Evolutionary conservation across 2,797 vertebrate species (phyloP), one percentile per base, ranked within the genome.

Genomic region (Ptychobarbus kaznakovi): DNA sequence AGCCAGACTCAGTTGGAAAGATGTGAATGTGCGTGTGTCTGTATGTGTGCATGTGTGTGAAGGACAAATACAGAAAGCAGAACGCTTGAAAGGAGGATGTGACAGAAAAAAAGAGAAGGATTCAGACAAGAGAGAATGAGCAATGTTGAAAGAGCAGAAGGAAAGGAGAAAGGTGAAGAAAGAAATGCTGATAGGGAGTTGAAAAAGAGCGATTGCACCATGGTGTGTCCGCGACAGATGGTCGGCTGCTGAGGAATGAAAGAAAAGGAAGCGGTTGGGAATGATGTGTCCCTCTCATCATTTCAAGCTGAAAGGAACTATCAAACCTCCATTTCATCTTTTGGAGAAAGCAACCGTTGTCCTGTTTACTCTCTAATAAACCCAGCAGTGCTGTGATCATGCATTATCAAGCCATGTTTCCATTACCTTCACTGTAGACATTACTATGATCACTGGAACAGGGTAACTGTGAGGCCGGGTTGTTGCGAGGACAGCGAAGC

Each of bases 371-470:
- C 44, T 38, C 75, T 56, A 53, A 83, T 79, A 83, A 73, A 61
- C 32, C 66, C 42, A 53, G 56, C 13, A 25, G 49, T 32, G 35
- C 74, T 69, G 82, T 84, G 74, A 84, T 84, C 66, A 58, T 69
- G 69, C 25, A 35, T 44, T 40, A 40, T 42, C 61, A 76, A 58
- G 16, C 18, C n/a, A 20, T 58, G 49, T 83, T 77, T 66, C 58
- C 12, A 83, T 76, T 49, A 82, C 72, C 32, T 68, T 77, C 73
- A 68, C 35, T 68, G n/a, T 15, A 77, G 82, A 81, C 46, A 38
- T 51, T 56, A 69, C 82, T 78, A 53, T 84, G 49, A 78, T 84
- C 63, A 74, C 42, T 83, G 51, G 69, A 51, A 68, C 20, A 40
- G 51, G 66, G 35, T 61, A 74, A 49, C 70, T 35, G 25, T 28